Percentiles rank a stretch among this genome's conserved stretches.
phyloP scores from a whole-genome alignment of 2,797 vertebrate genomes.

The Poecilia gillii region DNA sequence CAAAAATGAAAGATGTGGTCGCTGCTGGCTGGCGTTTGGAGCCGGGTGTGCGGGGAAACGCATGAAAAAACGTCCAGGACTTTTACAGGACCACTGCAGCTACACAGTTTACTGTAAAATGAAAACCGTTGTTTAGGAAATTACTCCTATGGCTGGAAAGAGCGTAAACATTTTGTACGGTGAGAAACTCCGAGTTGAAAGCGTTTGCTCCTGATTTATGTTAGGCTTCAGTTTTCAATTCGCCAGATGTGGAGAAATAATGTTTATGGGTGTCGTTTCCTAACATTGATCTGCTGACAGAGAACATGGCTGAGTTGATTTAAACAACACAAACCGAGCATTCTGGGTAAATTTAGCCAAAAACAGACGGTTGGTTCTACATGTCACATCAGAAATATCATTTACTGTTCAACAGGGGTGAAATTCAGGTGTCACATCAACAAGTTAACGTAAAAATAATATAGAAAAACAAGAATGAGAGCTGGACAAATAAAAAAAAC shows the following conservation, averaged over 20 bases:
- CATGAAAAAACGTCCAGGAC: conserved; percentile 2
- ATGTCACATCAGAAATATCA: not conserved
- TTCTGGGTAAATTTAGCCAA: not conserved
- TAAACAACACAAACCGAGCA: not conserved
- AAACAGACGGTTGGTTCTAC: not conserved
- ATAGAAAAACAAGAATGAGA: not conserved
- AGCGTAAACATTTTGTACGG: not conserved
- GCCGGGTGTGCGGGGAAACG: conserved; percentile 29
- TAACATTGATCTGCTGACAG: not conserved
- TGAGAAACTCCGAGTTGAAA: not conserved
- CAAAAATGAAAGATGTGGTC: conserved; percentile 47
- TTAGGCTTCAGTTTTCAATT: not conserved
- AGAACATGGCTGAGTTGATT: not conserved
- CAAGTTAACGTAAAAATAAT: not conserved
- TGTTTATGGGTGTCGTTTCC: not conserved
- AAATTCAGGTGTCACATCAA: not conserved
- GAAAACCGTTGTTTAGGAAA: conserved; percentile 12
- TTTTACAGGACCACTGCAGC: conserved; percentile 20
- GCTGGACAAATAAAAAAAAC: not conserved
- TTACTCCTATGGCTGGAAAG: not conserved
- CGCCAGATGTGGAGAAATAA: too few relatives aligned
- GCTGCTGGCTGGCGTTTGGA: conserved; percentile 21
- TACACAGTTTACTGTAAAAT: not conserved
- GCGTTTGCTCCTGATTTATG: not conserved
- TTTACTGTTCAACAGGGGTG: not conserved